Conservation (phyloP, 2,888 invertebrate species). For the Sminthurides aquaticus region DNA sequence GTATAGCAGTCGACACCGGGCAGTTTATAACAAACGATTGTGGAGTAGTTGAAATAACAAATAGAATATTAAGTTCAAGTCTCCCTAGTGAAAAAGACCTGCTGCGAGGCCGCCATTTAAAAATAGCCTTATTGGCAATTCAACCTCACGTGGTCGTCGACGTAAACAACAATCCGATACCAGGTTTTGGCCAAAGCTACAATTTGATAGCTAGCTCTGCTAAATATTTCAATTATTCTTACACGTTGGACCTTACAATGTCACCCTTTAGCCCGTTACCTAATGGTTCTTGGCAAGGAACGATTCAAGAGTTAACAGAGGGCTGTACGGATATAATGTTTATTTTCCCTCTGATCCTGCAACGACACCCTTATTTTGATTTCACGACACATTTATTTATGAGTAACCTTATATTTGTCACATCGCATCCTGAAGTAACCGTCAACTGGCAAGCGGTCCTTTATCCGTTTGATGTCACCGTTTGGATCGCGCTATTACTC, state of each 20-base stretch:
- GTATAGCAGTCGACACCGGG: neutral
- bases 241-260: neutral
- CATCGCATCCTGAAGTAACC: neutral
- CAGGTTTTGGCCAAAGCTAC: neutral
- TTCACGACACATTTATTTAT: neutral
- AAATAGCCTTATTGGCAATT: neutral
- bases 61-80: neutral
- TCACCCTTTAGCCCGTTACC: neutral
- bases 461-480: neutral
- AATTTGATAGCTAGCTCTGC: neutral
- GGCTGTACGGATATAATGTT: neutral
- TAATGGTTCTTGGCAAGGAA: neutral
- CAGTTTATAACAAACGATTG: neutral
- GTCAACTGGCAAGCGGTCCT: constrained; percentile 2
- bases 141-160: constrained; percentile 1
- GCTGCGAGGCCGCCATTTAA: neutral
- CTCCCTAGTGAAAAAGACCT: neutral
- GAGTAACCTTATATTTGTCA: neutral
- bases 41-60: neutral
- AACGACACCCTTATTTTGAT: neutral
- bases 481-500: neutral
- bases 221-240: neutral
- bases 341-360: neutral
- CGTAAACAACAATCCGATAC: neutral
- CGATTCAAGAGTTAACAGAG: neutral